Base-by-base conservation (phyloP, 1,140 invertebrate genomes). In the Psix sp. region DNA sequence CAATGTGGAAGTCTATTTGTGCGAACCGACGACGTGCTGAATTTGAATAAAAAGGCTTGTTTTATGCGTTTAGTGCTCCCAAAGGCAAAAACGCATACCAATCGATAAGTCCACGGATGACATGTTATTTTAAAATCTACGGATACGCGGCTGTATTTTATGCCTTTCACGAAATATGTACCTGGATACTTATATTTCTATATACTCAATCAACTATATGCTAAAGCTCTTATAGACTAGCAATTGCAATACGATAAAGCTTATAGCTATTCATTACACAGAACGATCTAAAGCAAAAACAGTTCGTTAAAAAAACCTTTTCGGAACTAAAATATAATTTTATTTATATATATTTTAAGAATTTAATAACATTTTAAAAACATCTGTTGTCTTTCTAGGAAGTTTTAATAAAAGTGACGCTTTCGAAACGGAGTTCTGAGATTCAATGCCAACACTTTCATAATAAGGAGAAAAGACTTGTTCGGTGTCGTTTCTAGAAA, bases 121-220 rank as follows among this genome's bases (percentile, higher is more conserved):
- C 0, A 63, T 20, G 54, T 59, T 13, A 51, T 62, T 62, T 49
- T 35, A 11, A 65, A 38, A 13, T 42, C 54, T 36, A 18, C 33
- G 36, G 36, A 48, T 42, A 38, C 24, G 6, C 9, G 5, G 40
- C 45, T 54, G 36, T 68, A 67, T 67, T 72, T 72, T 38, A 76
- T 73, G 63, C 74, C 35, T 17, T 65, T 21, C 68, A 60, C 68
- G 74, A 45, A 39, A 51, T 35, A n/a, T n/a, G n/a, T n/a, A n/a
- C n/a, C n/a, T n/a, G n/a, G n/a, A n/a, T n/a, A n/a, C n/a, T n/a
- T n/a, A n/a, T n/a, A n/a, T n/a, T n/a, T n/a, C n/a, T n/a, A n/a
- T n/a, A n/a, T n/a, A n/a, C n/a, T n/a, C n/a, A n/a, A n/a, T n/a
- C n/a, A n/a, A n/a, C n/a, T n/a, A n/a, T n/a, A n/a, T n/a, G n/a